Conservation (phyloP, 92 coral and sea anemone species). For the Epizoanthus ramosus region DNA sequence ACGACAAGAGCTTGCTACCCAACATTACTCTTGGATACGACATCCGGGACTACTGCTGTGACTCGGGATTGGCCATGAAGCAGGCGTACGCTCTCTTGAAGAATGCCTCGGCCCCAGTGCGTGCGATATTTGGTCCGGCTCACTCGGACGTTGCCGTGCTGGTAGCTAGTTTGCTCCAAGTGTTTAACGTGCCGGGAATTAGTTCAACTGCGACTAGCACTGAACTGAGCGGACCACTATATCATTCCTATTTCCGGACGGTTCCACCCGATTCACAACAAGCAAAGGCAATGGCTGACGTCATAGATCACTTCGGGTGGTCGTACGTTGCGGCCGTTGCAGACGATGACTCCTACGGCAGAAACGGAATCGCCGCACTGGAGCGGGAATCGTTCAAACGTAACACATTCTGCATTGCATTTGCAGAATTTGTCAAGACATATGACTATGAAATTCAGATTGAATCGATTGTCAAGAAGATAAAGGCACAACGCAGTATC, state of each 20-base stretch:
- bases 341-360: constrained; percentile 75
- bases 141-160: constrained; percentile 68
- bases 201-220: constrained; percentile 79
- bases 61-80: constrained; percentile 70
- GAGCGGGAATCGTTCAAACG: constrained; percentile 66
- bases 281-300: constrained; percentile 82
- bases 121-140: constrained; percentile 69
- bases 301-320: constrained; percentile 69
- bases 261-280: constrained; percentile 71
- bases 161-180: constrained; percentile 80
- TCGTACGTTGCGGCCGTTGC: constrained; percentile 77
- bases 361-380: constrained; percentile 73
- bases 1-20: constrained; percentile 60
- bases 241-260: constrained; percentile 62
- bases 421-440: constrained; percentile 72
- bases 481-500: constrained; percentile 54
- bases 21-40: constrained; percentile 78
- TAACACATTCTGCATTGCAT: constrained; percentile 68
- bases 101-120: constrained; percentile 53
- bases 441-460: constrained; percentile 48
- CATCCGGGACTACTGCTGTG: constrained; percentile 77
- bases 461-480: constrained; percentile 50
- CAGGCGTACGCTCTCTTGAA: constrained; percentile 65
- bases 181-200: constrained; percentile 70
- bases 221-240: constrained; percentile 77